Percentiles rank a stretch among this genome's conserved stretches.
Conservation (phyloP, 2,113 vertebrate genomes). For the Trematomus loennbergii region DNA sequence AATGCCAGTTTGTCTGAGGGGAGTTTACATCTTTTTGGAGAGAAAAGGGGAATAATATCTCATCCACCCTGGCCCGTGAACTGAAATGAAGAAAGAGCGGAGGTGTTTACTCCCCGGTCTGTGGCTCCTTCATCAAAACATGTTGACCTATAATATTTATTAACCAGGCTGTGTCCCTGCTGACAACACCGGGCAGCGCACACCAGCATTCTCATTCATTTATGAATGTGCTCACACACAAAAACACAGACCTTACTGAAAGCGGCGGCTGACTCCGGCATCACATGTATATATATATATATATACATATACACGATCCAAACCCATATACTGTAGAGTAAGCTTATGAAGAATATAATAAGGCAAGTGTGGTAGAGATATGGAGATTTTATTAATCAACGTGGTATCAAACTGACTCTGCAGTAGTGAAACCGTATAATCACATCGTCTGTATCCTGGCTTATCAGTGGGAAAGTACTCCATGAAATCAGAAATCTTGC, state of each 20-base stretch:
- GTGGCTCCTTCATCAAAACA: conserved; percentile 72
- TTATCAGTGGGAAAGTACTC: conserved; percentile 50
- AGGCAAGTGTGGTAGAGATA: conserved; percentile 15
- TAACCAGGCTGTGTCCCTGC: conserved; percentile 62
- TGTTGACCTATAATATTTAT: conserved; percentile 79
- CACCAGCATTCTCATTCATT: conserved; percentile 62
- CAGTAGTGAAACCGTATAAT: conserved; percentile 43
- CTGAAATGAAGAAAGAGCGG: conserved; percentile 53
- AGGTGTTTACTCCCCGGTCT: conserved; percentile 58
- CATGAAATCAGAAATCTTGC: conserved; percentile 67
- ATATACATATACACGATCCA: not conserved
- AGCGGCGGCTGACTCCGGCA: conserved; percentile 35
- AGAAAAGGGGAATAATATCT: conserved; percentile 65
- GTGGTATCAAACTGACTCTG: conserved; percentile 42
- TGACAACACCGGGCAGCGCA: conserved; percentile 44
- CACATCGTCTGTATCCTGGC: conserved; percentile 41
- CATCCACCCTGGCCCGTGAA: conserved; percentile 49
- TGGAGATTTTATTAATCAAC: conserved; percentile 58
- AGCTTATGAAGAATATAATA: conserved; percentile 31
- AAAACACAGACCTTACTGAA: conserved; percentile 11
- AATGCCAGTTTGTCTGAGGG: conserved; percentile 74
- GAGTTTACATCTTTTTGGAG: conserved; percentile 58
- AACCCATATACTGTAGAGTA: conserved; percentile 26
- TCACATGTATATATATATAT: conserved; percentile 15
- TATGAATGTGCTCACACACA: conserved; percentile 64